A percentile compares a stretch with the other conserved stretches of the same genome.
Evolutionary conservation across 2,888 invertebrate species (phyloP).

Genomic region (Euzophera pinguis): DNA sequence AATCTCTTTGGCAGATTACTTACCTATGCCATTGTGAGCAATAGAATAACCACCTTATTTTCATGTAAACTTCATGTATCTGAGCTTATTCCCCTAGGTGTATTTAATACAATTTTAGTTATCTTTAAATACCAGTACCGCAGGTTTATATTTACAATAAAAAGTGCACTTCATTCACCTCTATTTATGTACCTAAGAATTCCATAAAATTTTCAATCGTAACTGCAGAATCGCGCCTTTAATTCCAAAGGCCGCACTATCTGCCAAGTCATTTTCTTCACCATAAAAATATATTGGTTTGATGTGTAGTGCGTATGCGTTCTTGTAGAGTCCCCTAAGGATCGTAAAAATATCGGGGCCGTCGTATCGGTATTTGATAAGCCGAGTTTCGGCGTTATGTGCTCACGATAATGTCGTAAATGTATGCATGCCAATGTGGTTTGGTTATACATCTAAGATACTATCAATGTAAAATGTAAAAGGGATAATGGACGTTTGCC

Average conservation of each 20-base stretch:
- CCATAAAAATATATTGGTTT: constrained; percentile 19
- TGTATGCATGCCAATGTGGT: constrained; percentile 6
- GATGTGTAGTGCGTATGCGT: constrained; percentile 4
- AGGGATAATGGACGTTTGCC: too few species aligned
- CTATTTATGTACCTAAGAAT: too few species aligned
- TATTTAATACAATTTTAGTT: too few species aligned
- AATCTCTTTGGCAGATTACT: too few species aligned
- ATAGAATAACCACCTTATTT: too few species aligned
- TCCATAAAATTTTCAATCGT: too few species aligned
- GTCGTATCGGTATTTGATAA: neutral
- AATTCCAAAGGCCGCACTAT: constrained; percentile 8
- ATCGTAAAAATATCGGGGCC: constrained; percentile 6
- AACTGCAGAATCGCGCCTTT: neutral
- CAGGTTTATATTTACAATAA: too few species aligned
- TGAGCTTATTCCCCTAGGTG: too few species aligned
- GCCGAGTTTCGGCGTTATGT: constrained; percentile 9
- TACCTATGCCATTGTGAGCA: too few species aligned
- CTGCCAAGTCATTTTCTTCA: constrained; percentile 14
- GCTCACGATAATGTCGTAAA: constrained; percentile 1
- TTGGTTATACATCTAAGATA: neutral
- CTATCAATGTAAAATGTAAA: neutral
- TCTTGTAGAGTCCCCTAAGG: neutral
- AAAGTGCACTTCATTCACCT: too few species aligned
- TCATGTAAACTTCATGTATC: too few species aligned
- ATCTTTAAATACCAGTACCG: too few species aligned